Evolutionary conservation across 1,140 invertebrate genomes (phyloP), one percentile per base, ranked within the genome.

Genomic region (Rhyzopertha dominica): DNA sequence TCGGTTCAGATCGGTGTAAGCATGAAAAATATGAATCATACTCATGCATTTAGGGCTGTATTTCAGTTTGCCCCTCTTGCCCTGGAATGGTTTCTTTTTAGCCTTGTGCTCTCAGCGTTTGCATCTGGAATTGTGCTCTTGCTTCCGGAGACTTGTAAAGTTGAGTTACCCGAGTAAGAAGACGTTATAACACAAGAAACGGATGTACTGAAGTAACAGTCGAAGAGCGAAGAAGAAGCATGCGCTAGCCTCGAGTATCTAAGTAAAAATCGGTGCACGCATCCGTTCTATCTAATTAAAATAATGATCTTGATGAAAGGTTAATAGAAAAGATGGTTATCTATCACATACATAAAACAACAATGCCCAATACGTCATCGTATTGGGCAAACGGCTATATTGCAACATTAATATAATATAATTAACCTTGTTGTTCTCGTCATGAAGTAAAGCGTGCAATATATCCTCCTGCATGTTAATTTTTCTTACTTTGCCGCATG

Each of bases 381-480:
- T 36, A 43, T 36, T 48, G 20, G 25, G 22, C 40, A 35, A 49
- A 49, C 40, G 43, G 38, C 32, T 29, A 36, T 17, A 16, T 30
- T 36, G 28, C 25, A 43, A 35, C n/a, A n/a, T n/a, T n/a, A n/a
- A n/a, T n/a, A n/a, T n/a, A 43, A 43, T 43, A 43, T 36, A 49
- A 49, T 29, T 49, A 43, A 49, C 47, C 47, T 49, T 49, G 47
- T 30, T 19, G 42, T 49, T 43, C 26, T n/a, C n/a, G n/a, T n/a
- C 47, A 41, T 49, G 43, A 49, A 48, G 43, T 49, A 40, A 43
- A 40, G 39, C 42, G 43, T 35, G 39, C 35, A 42, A 49, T 43
- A 40, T 49, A 49, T 49, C 47, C 42, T 49, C 47, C 47, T 43
- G 43, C 36, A 49, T 36, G 43, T 43, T 49, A 31, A 49, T 39